A percentile compares a stretch with the other conserved stretches of the same genome.
Evolutionary conservation across 2,797 vertebrate genomes (phyloP).

Genomic region (Hydrolagus colliei): DNA sequence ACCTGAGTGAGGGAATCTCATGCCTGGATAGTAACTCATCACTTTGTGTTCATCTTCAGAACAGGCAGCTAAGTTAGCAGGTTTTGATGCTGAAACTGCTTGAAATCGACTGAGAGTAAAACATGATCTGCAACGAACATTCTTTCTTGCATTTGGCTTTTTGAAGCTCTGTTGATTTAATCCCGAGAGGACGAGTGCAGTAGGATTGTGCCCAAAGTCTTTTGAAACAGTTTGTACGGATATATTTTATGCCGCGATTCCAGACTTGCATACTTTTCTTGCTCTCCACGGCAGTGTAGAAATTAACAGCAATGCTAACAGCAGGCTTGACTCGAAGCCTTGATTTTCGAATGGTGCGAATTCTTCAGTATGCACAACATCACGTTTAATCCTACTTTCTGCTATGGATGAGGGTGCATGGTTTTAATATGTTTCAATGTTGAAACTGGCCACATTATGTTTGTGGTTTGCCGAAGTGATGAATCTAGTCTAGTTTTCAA

Average conservation of each 20-base stretch:
- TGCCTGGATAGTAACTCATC: neutral
- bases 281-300: neutral
- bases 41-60: neutral
- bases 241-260: neutral
- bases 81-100: neutral
- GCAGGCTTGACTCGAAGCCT: neutral
- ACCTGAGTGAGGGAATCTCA: too few species aligned
- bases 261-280: neutral
- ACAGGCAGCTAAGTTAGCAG: neutral
- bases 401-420: neutral
- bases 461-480: neutral
- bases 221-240: neutral
- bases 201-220: neutral
- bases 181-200: neutral
- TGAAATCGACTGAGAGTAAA: neutral
- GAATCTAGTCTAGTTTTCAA: neutral
- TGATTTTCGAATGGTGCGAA: too few species aligned
- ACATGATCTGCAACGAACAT: neutral
- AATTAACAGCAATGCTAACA: too few species aligned
- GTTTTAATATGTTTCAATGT: neutral
- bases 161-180: neutral
- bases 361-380: neutral
- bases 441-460: neutral
- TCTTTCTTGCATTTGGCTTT: neutral
- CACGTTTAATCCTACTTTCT: neutral